These are phyloP conservation scores for Eonycteris spelaea DNA, from an alignment of 2,113 vertebrate genomes.

Conservation along the genomic window DNA sequence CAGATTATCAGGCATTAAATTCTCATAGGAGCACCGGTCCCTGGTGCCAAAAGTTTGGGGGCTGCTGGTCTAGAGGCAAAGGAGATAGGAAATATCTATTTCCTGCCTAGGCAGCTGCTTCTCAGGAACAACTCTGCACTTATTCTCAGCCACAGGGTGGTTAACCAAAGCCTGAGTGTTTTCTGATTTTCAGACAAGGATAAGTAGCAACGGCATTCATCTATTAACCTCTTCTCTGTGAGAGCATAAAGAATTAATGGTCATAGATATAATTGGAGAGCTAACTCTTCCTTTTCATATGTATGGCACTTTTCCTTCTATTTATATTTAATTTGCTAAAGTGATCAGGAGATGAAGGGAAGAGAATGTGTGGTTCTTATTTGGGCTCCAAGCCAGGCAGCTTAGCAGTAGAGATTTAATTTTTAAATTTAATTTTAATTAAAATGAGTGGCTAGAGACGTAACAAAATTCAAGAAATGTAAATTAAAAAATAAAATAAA, in stretches of 20 bases:
- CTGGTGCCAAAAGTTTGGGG: too few species aligned
- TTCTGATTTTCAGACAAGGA: neutral
- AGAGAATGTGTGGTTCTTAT: neutral
- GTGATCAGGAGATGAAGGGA: neutral
- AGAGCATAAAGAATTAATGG: neutral
- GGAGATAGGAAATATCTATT: neutral
- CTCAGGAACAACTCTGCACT: neutral
- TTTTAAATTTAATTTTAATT: conserved; percentile 66
- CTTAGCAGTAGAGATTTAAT: conserved; percentile 40
- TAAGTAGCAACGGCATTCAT: neutral
- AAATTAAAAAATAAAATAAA: conserved; percentile 62
- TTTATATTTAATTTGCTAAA: conserved; percentile 36
- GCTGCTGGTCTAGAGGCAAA: neutral
- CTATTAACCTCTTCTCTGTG: conserved; percentile 1
- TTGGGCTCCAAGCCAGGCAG: neutral
- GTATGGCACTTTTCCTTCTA: neutral
- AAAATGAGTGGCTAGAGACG: conserved; percentile 55
- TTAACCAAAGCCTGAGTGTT: neutral
- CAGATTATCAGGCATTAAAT: too few species aligned
- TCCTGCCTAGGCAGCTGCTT: neutral
- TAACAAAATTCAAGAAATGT: conserved; percentile 65
- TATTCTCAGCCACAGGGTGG: neutral
- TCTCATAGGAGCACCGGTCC: too few species aligned
- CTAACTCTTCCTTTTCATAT: conserved; percentile 1
- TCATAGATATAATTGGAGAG: neutral